Evolutionary conservation across 2,888 invertebrate genomes (phyloP), one percentile per base, ranked within the genome.

Genomic region (Agrotis puta): DNA sequence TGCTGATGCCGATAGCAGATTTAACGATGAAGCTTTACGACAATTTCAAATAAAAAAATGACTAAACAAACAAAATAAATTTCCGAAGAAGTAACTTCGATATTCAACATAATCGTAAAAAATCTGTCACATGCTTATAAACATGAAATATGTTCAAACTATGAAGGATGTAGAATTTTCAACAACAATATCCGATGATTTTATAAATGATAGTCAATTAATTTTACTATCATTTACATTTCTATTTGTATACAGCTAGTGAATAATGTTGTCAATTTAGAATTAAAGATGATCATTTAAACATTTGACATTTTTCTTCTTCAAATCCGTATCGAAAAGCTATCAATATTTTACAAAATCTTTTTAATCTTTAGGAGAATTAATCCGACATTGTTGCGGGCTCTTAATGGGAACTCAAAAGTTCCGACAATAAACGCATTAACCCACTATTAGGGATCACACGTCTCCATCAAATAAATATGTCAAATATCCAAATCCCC

Each of bases 371-470:
- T 76, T 74, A 77, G 77, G 24, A 56, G 18, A 5, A 77, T 81
- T 92, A 93, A 93, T 92, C 91, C 87, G 88, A 86, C 87, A 84
- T 82, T 84, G 87, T 87, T 85, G 82, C 86, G 80, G 81, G 78
- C 81, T 86, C 76, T 80, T 91, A 91, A 94, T 92, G 89, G 91
- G 85, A 87, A 89, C 88, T 91, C 91, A 94, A 94, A 93, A 90
- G 89, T 81, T 86, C 94, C 95, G 94, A 89, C 92, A 81, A 81
- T 91, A 92, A 92, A 92, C 90, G 88, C 90, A 93, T 94, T 94
- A 94, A 85, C 87, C 85, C 88, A 88, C 88, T 90, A 91, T 93
- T 93, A 39, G 9, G 85, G 91, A 92, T 93, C 92, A 91, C 80
- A 81, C 82, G 78, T 82, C 82, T 83, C 73, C 74, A 51, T 84